Conservation (phyloP, 2,888 invertebrate species). For the Macaria liturata region DNA sequence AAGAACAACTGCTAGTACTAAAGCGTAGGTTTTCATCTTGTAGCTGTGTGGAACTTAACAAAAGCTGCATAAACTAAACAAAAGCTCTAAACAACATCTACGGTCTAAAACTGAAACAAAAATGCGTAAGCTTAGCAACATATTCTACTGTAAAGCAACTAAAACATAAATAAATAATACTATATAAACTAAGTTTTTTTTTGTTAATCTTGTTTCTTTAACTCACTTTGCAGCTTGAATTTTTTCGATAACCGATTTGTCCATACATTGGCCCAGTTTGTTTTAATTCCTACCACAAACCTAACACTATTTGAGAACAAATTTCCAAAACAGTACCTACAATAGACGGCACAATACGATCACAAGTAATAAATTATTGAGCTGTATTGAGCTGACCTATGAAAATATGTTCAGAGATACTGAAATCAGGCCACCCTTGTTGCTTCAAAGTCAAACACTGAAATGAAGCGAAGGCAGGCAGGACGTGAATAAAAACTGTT, state of each 20-base stretch:
- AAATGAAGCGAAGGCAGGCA: slow-evolving; percentile 28
- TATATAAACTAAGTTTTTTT: background rate
- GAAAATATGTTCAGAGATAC: background rate
- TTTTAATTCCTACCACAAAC: slow-evolving; percentile 34
- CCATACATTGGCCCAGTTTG: slow-evolving; percentile 86
- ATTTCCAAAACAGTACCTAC: background rate
- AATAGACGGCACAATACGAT: slow-evolving; percentile 7
- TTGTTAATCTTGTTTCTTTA: slow-evolving; percentile 10
- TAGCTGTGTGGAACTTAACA: background rate
- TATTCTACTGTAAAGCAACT: background rate
- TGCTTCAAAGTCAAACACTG: slow-evolving; percentile 22
- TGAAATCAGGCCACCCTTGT: background rate
- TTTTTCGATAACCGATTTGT: slow-evolving; percentile 79
- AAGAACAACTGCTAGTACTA: slow-evolving; percentile 20
- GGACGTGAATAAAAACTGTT: slow-evolving; percentile 53
- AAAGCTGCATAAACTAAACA: background rate
- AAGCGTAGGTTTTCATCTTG: slow-evolving; percentile 27
- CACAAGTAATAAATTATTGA: no score
- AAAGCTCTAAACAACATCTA: background rate
- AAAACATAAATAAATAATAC: background rate
- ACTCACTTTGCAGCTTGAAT: slow-evolving; percentile 67
- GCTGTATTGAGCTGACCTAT: no score
- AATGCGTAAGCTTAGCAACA: background rate
- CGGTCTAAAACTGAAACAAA: background rate
- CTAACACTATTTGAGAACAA: background rate